Evolutionary conservation across 1,140 invertebrate genomes (phyloP).

Genomic region (Diploscapter pachys): DNA sequence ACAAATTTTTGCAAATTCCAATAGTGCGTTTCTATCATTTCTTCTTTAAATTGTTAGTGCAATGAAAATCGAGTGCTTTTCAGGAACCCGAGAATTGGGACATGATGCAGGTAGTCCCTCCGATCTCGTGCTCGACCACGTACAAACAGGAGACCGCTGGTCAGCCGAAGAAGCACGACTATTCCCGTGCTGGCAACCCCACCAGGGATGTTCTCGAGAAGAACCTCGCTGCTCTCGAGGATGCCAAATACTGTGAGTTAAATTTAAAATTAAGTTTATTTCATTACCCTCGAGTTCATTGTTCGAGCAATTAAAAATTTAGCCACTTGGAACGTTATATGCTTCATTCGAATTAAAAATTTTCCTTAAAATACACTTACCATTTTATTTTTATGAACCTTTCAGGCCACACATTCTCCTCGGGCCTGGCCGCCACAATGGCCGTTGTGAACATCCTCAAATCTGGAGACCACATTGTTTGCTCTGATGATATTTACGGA

Average conservation of each 20-base stretch:
- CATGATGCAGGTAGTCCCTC: constrained; percentile 73
- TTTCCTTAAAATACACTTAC: constrained; percentile 15
- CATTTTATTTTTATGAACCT: constrained; percentile 2
- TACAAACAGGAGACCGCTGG: constrained; percentile 84
- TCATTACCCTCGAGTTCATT: neutral
- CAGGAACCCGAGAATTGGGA: constrained; percentile 79
- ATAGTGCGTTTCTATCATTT: too few species aligned
- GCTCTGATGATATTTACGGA: constrained; percentile 90
- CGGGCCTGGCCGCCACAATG: constrained; percentile 81
- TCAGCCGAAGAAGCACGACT: constrained; percentile 78
- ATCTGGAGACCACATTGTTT: constrained; percentile 83
- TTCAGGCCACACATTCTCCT: constrained; percentile 74
- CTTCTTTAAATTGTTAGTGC: too few species aligned
- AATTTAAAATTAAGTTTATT: constrained; percentile 16
- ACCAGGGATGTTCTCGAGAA: constrained; percentile 81
- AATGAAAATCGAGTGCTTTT: too few species aligned
- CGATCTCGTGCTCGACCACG: constrained; percentile 84
- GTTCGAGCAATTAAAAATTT: too few species aligned
- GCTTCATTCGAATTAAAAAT: neutral
- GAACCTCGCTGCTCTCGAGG: constrained; percentile 83
- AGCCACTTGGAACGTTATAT: too few species aligned
- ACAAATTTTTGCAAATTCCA: too few species aligned
- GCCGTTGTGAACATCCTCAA: constrained; percentile 73
- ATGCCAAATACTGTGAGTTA: constrained; percentile 74
- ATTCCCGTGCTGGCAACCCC: constrained; percentile 89